phyloP scores from a whole-genome alignment of 2,113 vertebrate genomes.

The Geothlypis trichas region DNA sequence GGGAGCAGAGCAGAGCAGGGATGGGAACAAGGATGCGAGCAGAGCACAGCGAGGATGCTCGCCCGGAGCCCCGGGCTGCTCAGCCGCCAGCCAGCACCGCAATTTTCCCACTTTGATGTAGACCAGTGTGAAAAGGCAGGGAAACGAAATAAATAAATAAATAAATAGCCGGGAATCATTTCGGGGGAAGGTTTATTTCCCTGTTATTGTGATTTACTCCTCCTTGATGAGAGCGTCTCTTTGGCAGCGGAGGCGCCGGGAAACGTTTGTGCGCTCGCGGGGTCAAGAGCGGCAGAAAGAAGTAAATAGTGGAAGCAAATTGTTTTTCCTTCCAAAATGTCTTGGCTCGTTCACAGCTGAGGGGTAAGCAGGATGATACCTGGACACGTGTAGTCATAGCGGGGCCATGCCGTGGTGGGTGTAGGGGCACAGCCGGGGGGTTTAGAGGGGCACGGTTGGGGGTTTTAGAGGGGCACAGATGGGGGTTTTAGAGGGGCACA shows the following conservation, averaged over 20 bases:
- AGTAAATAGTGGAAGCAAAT: conserved; percentile 21
- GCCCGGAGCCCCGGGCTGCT: neutral
- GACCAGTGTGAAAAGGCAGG: neutral
- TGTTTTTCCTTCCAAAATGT: neutral
- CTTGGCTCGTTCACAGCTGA: neutral
- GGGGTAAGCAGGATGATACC: neutral
- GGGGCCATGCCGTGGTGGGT: neutral
- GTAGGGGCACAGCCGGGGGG: accelerated
- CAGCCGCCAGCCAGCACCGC: neutral
- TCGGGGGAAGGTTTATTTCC: conserved; percentile 51
- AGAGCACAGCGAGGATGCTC: neutral
- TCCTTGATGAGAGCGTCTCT: conserved; percentile 21
- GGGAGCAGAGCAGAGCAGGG: too few species aligned
- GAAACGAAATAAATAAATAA: neutral
- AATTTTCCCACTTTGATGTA: neutral
- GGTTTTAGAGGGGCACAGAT: neutral
- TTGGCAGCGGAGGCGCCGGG: neutral
- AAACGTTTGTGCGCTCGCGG: neutral
- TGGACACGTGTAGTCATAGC: accelerated
- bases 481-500: neutral
- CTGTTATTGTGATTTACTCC: conserved; percentile 66
- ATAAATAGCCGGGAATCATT: neutral
- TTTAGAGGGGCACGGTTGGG: neutral
- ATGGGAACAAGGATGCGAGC: too few species aligned
- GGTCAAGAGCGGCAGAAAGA: conserved; percentile 31